A percentile compares a stretch with the other conserved stretches of the same genome.
These are phyloP conservation scores for Agonum fuliginosum DNA, from an alignment of 2,888 invertebrate genomes.

Conservation along the genomic window DNA sequence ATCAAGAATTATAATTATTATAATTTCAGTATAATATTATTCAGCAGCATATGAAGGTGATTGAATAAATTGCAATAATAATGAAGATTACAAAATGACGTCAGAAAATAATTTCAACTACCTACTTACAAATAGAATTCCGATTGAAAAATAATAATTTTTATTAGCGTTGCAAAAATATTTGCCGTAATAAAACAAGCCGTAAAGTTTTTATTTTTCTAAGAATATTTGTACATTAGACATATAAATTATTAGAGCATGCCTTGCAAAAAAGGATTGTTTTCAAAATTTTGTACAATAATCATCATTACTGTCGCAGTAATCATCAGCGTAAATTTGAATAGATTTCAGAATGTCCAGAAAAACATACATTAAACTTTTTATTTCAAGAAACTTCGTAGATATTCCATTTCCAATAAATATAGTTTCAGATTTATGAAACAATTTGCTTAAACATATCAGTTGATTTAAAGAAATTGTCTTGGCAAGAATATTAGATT, in stretches of 20 bases:
- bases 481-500: slow-evolving; percentile 17
- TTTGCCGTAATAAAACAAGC: neutral
- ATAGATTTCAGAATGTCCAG: neutral
- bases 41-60: slow-evolving; percentile 5
- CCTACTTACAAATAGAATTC: neutral
- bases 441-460: slow-evolving; percentile 16
- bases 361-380: slow-evolving; percentile 1
- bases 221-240: neutral
- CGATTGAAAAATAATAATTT: neutral
- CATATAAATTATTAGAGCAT: slow-evolving; percentile 27
- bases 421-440: slow-evolving; percentile 19
- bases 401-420: slow-evolving; percentile 28
- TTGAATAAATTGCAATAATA: neutral
- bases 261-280: slow-evolving; percentile 9
- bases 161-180: neutral
- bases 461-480: slow-evolving; percentile 39
- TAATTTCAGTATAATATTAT: slow-evolving; percentile 1
- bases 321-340: slow-evolving; percentile 3
- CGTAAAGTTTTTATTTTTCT: neutral
- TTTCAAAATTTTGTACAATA: slow-evolving; percentile 1
- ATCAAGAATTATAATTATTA: too few species aligned
- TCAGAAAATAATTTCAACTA: neutral
- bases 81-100: neutral
- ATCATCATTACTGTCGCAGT: slow-evolving; percentile 1
- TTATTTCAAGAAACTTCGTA: neutral